Evolutionary conservation across 2,797 vertebrate genomes (phyloP), one percentile per base, ranked within the genome.

Genomic region (Tapera naevia): DNA sequence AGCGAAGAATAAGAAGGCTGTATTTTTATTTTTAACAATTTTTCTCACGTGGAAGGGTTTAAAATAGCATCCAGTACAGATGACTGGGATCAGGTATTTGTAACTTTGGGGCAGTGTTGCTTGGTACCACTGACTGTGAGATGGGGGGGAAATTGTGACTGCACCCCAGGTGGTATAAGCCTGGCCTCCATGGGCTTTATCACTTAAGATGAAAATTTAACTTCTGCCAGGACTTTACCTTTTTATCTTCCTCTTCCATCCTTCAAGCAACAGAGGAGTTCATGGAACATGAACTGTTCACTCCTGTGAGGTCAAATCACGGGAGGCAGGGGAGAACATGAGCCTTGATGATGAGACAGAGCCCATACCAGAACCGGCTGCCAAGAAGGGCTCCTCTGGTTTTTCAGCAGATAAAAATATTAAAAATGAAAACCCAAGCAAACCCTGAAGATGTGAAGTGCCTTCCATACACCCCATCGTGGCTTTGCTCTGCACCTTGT

Each of bases 21-120:
- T 80, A 43, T 94, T 97, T 93, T 97, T 97, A 96, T 96, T 97
- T 97, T 96, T 97, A 95, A 96, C 88, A 48, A 66, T 62, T 94
- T 95, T 88, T 91, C 82, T 93, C 96, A 89, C 37, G 24, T 94
- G 88, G 66, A 89, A 79, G 35, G 71, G 28, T 88, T 94, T 93
- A 88, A 96, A 96, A 95, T 96, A 96, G 73, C 74, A 91, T 78
- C 82, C 88, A 86, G 60, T 79, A 66, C 74, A 76, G 81, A 88
- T 93, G 80, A 88, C 89, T 95, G 12, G 39, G 60, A 60, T 78
- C 76, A 80, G 86, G 48, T 91, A 93, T 71, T 92, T 94, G 41
- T 94, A 93, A 83, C 62, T 85, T 70, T 80, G 61, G 79, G 51
- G 51, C 41, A 74, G 71, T 93, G 79, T 89, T 86, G 51, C 74